These are phyloP conservation scores for Eurypyga helias DNA, from an alignment of 2,113 vertebrate species.

Conservation along the genomic window DNA sequence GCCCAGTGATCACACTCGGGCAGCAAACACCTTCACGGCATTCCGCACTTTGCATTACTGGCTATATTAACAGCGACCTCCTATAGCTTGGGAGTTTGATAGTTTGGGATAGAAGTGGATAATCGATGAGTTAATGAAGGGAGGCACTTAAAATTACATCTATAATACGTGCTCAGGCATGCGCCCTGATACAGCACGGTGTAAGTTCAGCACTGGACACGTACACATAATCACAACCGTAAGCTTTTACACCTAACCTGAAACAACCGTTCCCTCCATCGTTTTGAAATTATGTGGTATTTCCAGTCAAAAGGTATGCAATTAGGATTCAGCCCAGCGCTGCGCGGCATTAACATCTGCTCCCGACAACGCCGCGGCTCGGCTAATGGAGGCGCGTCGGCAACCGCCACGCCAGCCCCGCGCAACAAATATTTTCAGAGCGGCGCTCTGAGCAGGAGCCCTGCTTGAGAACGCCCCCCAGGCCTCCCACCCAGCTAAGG, in stretches of 20 bases:
- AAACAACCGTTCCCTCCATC: neutral
- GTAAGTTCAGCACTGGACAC: neutral
- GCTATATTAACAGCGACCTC: neutral
- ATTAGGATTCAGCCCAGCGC: neutral
- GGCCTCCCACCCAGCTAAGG: constrained; percentile 79
- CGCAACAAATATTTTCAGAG: neutral
- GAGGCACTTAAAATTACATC: neutral
- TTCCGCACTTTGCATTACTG: constrained; percentile 16
- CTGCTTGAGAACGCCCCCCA: constrained; percentile 70
- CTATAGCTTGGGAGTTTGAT: neutral
- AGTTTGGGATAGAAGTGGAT: neutral
- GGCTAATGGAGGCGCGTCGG: neutral
- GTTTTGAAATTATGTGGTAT: neutral
- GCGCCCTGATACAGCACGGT: neutral
- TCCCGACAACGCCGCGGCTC: neutral
- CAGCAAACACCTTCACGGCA: neutral
- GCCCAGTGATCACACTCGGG: neutral
- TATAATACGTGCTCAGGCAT: neutral
- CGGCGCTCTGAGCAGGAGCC: neutral
- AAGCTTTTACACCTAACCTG: neutral
- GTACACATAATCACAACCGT: neutral
- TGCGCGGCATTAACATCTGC: constrained; percentile 10
- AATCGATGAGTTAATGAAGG: neutral
- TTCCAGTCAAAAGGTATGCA: neutral
- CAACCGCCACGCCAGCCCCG: neutral